A percentile compares a stretch with the other conserved stretches of the same genome.
These are phyloP conservation scores for Stenotaenia linearis DNA, from an alignment of 2,888 invertebrate genomes.

Conservation along the genomic window DNA sequence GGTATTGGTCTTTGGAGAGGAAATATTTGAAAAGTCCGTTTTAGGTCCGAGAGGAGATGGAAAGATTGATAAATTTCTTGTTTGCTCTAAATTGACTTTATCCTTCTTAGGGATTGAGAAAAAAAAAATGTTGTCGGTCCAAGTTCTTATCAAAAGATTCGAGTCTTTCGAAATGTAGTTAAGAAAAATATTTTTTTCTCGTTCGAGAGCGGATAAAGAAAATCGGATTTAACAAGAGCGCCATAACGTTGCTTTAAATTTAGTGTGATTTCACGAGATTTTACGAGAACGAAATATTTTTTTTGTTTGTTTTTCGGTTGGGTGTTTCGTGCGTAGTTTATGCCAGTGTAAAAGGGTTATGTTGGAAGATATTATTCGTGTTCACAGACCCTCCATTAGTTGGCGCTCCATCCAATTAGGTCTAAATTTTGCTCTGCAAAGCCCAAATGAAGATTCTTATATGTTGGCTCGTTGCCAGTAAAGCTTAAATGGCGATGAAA, in stretches of 20 bases:
- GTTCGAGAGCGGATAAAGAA: neutral
- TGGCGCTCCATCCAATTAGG: neutral
- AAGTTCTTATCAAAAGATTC: constrained; percentile 16
- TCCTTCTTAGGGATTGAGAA: neutral
- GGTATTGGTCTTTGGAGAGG: neutral
- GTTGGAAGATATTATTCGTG: neutral
- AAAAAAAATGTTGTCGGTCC: constrained; percentile 2
- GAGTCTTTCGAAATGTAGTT: neutral
- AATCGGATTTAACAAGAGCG: neutral
- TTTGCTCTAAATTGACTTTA: constrained; percentile 24
- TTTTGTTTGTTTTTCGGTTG: neutral
- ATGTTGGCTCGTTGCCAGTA: neutral
- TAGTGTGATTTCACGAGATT: too few relatives aligned
- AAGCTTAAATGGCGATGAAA: neutral
- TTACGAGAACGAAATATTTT: too few relatives aligned
- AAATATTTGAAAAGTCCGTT: neutral
- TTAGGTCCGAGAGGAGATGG: neutral
- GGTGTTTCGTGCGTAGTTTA: neutral
- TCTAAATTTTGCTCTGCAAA: neutral
- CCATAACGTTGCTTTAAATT: too few relatives aligned
- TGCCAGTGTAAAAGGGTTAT: neutral
- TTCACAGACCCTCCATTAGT: neutral
- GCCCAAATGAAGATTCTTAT: neutral
- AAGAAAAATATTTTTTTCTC: neutral
- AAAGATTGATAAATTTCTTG: constrained; percentile 21